Evolutionary conservation across 2,797 vertebrate species (phyloP).

Genomic region (Pelodytes ibericus): DNA sequence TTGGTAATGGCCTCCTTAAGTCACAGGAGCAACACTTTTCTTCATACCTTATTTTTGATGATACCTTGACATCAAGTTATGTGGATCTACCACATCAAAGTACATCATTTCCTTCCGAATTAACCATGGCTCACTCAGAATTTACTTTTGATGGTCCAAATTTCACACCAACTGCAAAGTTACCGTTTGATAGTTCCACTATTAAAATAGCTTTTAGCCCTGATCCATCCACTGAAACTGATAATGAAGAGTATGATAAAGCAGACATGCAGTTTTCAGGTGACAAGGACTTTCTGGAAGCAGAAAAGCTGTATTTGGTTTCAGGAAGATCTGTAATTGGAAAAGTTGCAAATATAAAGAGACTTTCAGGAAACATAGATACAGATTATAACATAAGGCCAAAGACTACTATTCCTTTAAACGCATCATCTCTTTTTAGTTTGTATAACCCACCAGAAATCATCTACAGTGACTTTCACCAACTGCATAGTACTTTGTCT

Average conservation of each 20-base stretch:
- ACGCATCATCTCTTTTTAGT: slow-evolving; percentile 42
- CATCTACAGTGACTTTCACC: slow-evolving; percentile 40
- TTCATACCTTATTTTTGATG: slow-evolving; percentile 34
- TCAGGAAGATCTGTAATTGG: slow-evolving; percentile 32
- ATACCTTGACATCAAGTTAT: slow-evolving; percentile 57
- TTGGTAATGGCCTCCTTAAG: background rate
- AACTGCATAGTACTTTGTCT: slow-evolving; percentile 41
- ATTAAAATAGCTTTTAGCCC: slow-evolving; percentile 26
- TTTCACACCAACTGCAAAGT: slow-evolving; percentile 57
- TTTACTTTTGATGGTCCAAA: slow-evolving; percentile 46
- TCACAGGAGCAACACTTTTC: background rate
- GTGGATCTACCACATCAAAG: slow-evolving; percentile 49
- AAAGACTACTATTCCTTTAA: slow-evolving; percentile 39
- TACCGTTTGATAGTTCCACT: slow-evolving; percentile 46
- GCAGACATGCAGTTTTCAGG: slow-evolving; percentile 47
- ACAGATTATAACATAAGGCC: slow-evolving; percentile 26
- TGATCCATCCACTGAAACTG: slow-evolving; percentile 32
- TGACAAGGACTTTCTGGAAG: slow-evolving; percentile 48
- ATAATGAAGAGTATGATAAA: slow-evolving; percentile 24
- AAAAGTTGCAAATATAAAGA: slow-evolving; percentile 44
- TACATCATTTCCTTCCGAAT: background rate
- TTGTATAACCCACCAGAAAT: slow-evolving; percentile 53
- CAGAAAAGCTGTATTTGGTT: slow-evolving; percentile 55
- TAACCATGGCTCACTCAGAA: slow-evolving; percentile 50
- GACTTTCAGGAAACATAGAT: slow-evolving; percentile 18